Evolutionary conservation across 2,888 invertebrate genomes (phyloP).

Genomic region (Pedicia rivosa): DNA sequence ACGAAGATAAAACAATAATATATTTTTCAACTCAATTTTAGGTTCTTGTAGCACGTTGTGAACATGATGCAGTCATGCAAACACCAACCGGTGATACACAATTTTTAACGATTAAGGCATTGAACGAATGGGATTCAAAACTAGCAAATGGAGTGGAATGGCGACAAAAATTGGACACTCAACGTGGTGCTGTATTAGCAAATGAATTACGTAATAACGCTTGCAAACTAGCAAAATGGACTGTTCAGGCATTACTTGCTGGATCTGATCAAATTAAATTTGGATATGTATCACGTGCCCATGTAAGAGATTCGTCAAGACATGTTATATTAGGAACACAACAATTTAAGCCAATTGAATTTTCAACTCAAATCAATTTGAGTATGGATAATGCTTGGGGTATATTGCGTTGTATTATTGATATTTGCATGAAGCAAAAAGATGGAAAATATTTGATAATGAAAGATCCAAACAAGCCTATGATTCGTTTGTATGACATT

Average conservation of each 20-base stretch:
- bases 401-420: conserved; percentile 90
- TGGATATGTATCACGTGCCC: conserved; percentile 94
- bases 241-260: conserved; percentile 83
- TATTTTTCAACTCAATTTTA: no score
- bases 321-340: conserved; percentile 95
- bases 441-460: conserved; percentile 94
- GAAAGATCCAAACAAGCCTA: conserved; percentile 98
- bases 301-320: conserved; percentile 84
- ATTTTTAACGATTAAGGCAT: conserved; percentile 87
- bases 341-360: conserved; percentile 96
- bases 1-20: no score
- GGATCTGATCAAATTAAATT: conserved; percentile 97
- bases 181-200: conserved; percentile 94
- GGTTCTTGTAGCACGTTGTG: conserved; percentile 81
- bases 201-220: conserved; percentile 97
- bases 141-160: conserved; percentile 93
- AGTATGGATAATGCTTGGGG: conserved; percentile 99
- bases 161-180: conserved; percentile 94
- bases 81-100: conserved; percentile 80
- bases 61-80: conserved; percentile 88
- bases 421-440: conserved; percentile 91
- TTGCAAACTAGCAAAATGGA: conserved; percentile 99
- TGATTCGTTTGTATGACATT: conserved; percentile 94
- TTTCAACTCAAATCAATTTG: conserved; percentile 95
- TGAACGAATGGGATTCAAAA: conserved; percentile 99